Percentiles rank a stretch among this genome's conserved stretches.
Conservation (phyloP, 2,888 invertebrate species). For the Alviniconcha strummeri region DNA sequence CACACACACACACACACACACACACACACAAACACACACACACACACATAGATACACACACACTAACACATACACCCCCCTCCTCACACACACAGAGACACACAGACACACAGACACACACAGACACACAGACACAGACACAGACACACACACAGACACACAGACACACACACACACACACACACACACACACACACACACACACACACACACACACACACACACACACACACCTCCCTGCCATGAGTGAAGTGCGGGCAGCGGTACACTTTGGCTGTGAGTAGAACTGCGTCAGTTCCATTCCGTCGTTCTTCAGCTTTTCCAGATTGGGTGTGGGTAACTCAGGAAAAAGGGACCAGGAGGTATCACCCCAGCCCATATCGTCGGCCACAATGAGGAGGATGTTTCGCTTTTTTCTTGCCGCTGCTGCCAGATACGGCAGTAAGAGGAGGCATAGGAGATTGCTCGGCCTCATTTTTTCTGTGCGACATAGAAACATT, state of each 20-base stretch:
- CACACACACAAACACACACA: background rate
- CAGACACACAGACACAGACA: background rate
- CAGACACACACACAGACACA: slow-evolving; percentile 16
- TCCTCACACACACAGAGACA: background rate
- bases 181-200: slow-evolving; percentile 14
- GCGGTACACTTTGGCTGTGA: slow-evolving; percentile 16
- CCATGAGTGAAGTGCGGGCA: slow-evolving; percentile 15
- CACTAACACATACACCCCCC: too few species aligned
- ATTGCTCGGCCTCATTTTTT: too few species aligned
- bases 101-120: background rate
- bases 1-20: slow-evolving; percentile 19
- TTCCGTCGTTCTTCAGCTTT: background rate
- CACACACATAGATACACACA: slow-evolving; percentile 8
- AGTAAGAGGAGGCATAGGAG: background rate
- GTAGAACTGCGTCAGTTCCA: slow-evolving; percentile 18
- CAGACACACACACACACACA: background rate
- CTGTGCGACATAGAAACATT: too few species aligned
- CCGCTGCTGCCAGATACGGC: background rate
- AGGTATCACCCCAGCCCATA: background rate
- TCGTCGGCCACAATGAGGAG: slow-evolving; percentile 18
- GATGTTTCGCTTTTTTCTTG: background rate
- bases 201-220: background rate
- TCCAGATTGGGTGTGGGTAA: slow-evolving; percentile 1
- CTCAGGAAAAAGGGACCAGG: background rate
- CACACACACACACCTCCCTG: background rate